Percentiles rank a stretch among this genome's conserved stretches.
phyloP scores from a whole-genome alignment of 2,888 invertebrate genomes.

The Mesorhabditis belari region DNA sequence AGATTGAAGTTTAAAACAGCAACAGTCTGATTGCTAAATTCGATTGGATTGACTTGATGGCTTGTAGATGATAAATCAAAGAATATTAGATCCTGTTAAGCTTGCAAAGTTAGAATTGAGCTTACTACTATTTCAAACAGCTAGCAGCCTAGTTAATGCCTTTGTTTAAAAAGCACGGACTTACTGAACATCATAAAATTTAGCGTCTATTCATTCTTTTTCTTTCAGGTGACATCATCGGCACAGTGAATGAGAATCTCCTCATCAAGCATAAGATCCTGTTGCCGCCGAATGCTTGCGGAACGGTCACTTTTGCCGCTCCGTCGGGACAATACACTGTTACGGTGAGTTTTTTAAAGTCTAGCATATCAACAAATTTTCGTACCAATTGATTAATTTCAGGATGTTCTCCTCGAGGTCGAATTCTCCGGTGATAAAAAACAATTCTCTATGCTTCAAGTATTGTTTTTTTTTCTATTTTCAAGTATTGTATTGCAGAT shows the following conservation, averaged over 20 bases:
- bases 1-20: no score
- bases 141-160: neutral
- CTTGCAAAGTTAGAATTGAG: no score
- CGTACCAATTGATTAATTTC: constrained; percentile 29
- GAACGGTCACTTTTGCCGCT: constrained; percentile 90
- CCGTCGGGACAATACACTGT: constrained; percentile 86
- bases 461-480: neutral
- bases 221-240: constrained; percentile 71
- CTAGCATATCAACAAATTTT: neutral
- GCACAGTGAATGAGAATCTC: constrained; percentile 90
- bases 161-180: neutral
- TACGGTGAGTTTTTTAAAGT: constrained; percentile 64
- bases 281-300: constrained; percentile 85
- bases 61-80: no score
- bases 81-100: no score
- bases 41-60: no score
- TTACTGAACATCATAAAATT: constrained; percentile 1
- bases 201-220: neutral
- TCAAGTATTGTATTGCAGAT: neutral
- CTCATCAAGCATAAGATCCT: constrained; percentile 94
- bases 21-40: no score
- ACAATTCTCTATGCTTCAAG: constrained; percentile 88
- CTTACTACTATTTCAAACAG: no score
- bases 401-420: constrained; percentile 92
- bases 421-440: constrained; percentile 94